Evolutionary conservation across 1,140 invertebrate genomes (phyloP), one percentile per base, ranked within the genome.

Genomic region (Megalonaias nervosa): DNA sequence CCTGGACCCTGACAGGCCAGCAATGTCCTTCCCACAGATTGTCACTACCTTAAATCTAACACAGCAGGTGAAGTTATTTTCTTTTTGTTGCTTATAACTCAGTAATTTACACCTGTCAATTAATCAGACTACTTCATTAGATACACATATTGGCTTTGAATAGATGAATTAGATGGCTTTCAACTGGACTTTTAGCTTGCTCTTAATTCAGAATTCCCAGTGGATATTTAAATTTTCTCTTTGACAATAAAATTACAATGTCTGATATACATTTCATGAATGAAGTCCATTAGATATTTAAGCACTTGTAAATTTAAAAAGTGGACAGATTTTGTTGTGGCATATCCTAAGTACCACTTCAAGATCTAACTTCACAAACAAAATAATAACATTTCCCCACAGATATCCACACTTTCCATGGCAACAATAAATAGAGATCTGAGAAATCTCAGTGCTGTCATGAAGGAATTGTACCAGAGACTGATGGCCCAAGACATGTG

Each of bases 401-500:
- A 48, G 38, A 48, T 48, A 48, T 48, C 11, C 38, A 48, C 38
- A 48, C 38, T 11, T 9, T 48, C 38, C 38, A 48, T 11, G 11
- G 38, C 38, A 48, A 48, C 11, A 11, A 9, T 48, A 48, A 48
- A 17, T 61, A 57, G 31, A 65, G 4, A n/a, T 17, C 56, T 86
- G 48, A 23, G 38, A 13, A 55, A 75, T 23, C 74, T 84, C 19
- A 71, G 74, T 64, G 38, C 59, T 23, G 65, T 81, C 17, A 85
- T 87, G 86, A 59, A 71, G 21, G 64, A 57, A 38, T 69, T 88
- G n/a, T 81, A 77, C 38, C 69, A 82, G 62, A 75, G 78, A 61
- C 77, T 89, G 56, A 64, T 76, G 65, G 26, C n/a, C n/a, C 67
- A 75, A 48, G 70, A 82, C 17, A 31, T 93, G 65, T 93, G 91